phyloP scores from a whole-genome alignment of 2,113 vertebrate genomes.

The Nyctibius bracteatus region DNA sequence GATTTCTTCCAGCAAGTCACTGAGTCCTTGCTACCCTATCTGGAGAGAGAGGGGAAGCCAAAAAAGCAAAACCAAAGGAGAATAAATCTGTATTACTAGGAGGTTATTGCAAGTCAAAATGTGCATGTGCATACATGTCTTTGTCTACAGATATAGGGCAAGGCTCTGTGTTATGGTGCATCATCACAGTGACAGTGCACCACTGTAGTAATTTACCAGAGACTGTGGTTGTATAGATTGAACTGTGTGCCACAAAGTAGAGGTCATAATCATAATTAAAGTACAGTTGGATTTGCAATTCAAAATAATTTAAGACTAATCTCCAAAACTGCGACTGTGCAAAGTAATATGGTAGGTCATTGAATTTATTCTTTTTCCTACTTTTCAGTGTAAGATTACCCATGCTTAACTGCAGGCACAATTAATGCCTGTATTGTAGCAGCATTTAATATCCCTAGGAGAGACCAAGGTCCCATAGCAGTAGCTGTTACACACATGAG shows the following conservation, averaged over 20 bases:
- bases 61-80: not conserved
- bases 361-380: not conserved
- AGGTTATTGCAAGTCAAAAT: slow-evolving; percentile 22
- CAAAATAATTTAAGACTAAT: slow-evolving; percentile 45
- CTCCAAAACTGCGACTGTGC: not conserved
- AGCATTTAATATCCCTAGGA: not conserved
- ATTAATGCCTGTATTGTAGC: not conserved
- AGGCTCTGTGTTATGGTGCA: not conserved
- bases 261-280: slow-evolving; percentile 25
- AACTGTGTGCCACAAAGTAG: not conserved
- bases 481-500: not conserved
- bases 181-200: no score
- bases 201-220: not conserved
- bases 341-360: not conserved
- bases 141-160: not conserved
- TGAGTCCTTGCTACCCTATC: not conserved
- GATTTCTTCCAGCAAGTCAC: slow-evolving; percentile 67
- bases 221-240: not conserved
- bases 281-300: slow-evolving; percentile 30
- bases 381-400: not conserved
- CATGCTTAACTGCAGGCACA: not conserved
- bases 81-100: slow-evolving; percentile 14
- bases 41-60: not conserved
- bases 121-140: not conserved
- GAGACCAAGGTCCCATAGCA: not conserved